phyloP scores from a whole-genome alignment of 2,888 invertebrate genomes.

The Digitonthophagus gazella region DNA sequence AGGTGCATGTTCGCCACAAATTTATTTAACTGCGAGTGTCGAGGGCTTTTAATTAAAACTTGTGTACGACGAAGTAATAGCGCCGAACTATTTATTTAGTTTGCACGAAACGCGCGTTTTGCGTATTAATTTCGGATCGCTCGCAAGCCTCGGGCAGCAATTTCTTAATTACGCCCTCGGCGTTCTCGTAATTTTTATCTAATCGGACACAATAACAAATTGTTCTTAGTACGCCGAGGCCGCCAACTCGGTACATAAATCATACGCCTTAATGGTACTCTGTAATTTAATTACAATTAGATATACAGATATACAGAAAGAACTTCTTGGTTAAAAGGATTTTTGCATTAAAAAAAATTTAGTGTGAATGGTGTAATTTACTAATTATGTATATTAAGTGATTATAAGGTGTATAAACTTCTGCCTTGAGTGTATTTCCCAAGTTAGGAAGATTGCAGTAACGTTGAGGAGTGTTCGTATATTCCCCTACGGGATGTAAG shows the following conservation, averaged over 20 bases:
- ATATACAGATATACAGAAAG: slow-evolving; percentile 35
- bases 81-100: neutral
- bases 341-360: too few relatives aligned
- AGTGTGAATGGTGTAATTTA: too few relatives aligned
- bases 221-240: slow-evolving; percentile 39
- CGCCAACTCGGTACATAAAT: slow-evolving; percentile 45
- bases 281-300: slow-evolving; percentile 48
- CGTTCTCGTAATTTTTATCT: slow-evolving; percentile 6
- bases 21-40: neutral
- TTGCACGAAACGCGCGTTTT: neutral
- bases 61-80: neutral
- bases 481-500: too few relatives aligned
- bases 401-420: too few relatives aligned
- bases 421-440: too few relatives aligned
- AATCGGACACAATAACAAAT: slow-evolving; percentile 38
- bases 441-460: too few relatives aligned
- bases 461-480: too few relatives aligned
- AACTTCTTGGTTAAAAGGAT: neutral
- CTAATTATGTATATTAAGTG: too few relatives aligned
- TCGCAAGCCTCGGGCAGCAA: neutral
- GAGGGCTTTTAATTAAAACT: neutral
- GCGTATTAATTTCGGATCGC: neutral
- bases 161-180: neutral
- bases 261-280: slow-evolving; percentile 44
- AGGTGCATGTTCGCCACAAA: neutral